phyloP scores from a whole-genome alignment of 2,113 vertebrate species.

The Grus americana region DNA sequence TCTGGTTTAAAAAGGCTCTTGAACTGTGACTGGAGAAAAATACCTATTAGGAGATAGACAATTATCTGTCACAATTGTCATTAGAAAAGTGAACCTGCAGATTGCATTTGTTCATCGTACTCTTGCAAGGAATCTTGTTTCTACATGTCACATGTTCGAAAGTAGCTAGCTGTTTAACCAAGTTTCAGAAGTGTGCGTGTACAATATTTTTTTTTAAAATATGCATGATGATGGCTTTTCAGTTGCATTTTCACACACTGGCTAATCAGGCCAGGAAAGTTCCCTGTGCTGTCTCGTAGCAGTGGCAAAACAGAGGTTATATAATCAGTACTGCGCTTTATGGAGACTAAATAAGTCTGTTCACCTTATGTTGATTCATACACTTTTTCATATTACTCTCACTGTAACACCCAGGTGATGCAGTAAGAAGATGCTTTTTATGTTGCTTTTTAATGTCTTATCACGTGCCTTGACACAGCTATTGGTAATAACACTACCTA shows the following conservation, averaged over 20 bases:
- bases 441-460: not conserved
- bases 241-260: slow-evolving; percentile 10
- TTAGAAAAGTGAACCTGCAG: not conserved
- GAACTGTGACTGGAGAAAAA: not conserved
- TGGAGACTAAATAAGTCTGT: slow-evolving; percentile 34
- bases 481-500: not conserved
- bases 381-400: not conserved
- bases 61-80: not conserved
- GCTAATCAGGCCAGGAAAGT: slow-evolving; percentile 41
- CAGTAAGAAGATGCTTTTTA: not conserved
- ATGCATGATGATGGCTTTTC: not conserved
- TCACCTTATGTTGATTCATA: not conserved
- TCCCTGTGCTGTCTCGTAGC: slow-evolving; percentile 19
- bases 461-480: not conserved
- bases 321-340: slow-evolving; percentile 25
- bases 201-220: not conserved
- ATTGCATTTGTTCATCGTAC: fast-evolving
- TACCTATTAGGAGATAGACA: not conserved
- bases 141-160: not conserved
- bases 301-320: slow-evolving; percentile 54
- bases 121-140: not conserved
- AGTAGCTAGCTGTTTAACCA: not conserved
- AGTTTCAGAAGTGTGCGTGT: not conserved
- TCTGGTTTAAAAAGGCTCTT: not conserved
- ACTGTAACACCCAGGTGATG: not conserved